Evolutionary conservation across 2,888 invertebrate genomes (phyloP).

Genomic region (Cenopis cana): DNA sequence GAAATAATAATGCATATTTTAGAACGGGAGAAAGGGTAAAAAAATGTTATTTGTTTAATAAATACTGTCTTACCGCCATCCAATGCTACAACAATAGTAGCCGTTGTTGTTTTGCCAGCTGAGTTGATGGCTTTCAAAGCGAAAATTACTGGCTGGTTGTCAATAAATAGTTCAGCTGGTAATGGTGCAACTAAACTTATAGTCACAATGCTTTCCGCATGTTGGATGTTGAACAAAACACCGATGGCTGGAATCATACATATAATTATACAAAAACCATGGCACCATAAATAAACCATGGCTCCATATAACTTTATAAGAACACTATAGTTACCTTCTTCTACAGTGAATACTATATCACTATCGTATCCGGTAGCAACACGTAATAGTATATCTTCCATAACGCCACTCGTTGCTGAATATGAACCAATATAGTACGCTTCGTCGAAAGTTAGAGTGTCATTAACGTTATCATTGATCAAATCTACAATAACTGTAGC

Average conservation of each 20-base stretch:
- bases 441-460: slow-evolving; percentile 14
- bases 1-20: slow-evolving; percentile 34
- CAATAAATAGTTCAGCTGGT: slow-evolving; percentile 22
- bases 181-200: slow-evolving; percentile 16
- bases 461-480: slow-evolving; percentile 2
- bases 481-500: slow-evolving; percentile 34
- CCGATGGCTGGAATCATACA: not conserved
- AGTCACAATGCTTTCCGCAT: slow-evolving; percentile 3
- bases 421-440: slow-evolving; percentile 46
- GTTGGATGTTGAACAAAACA: slow-evolving; percentile 1
- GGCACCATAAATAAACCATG: not conserved
- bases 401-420: slow-evolving; percentile 40
- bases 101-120: slow-evolving; percentile 7
- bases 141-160: slow-evolving; percentile 26
- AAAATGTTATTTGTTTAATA: not conserved
- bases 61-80: slow-evolving; percentile 40
- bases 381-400: slow-evolving; percentile 24
- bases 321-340: slow-evolving; percentile 30
- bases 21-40: not conserved
- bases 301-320: not conserved
- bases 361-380: slow-evolving; percentile 44
- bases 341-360: slow-evolving; percentile 42
- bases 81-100: slow-evolving; percentile 48
- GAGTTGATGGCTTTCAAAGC: slow-evolving; percentile 22
- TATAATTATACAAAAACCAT: not conserved